phyloP scores from a whole-genome alignment of 1,140 invertebrate genomes.

The Temnothorax nylanderi region DNA sequence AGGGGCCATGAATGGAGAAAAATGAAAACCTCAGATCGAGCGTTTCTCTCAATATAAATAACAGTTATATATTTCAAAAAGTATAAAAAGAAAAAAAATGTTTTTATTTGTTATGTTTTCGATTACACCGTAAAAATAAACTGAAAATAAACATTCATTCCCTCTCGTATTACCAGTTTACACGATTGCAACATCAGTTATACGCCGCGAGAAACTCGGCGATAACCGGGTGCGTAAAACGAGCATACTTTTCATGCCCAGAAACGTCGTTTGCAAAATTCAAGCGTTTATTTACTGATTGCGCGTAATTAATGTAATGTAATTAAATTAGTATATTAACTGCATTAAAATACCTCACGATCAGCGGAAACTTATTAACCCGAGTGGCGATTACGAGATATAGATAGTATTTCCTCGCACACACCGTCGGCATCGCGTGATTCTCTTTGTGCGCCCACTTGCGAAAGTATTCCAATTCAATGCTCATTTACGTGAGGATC shows the following conservation, averaged over 20 bases:
- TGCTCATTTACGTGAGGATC: slow-evolving; percentile 50
- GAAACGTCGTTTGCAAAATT: slow-evolving; percentile 21
- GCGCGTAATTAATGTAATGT: background rate
- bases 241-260: background rate
- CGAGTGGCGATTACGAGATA: background rate
- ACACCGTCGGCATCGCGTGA: background rate
- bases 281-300: slow-evolving; percentile 33
- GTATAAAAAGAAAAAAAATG: background rate
- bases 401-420: background rate
- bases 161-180: slow-evolving; percentile 17
- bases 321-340: background rate
- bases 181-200: slow-evolving; percentile 17
- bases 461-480: slow-evolving; percentile 52
- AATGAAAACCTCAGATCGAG: background rate
- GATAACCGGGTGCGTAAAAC: slow-evolving; percentile 19
- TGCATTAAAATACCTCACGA: background rate
- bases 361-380: slow-evolving; percentile 9
- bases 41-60: background rate
- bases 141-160: background rate
- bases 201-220: background rate
- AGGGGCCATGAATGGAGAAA: background rate
- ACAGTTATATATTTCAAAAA: background rate
- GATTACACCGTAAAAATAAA: background rate
- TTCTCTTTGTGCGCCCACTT: background rate
- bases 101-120: background rate